phyloP scores from a whole-genome alignment of 2,888 invertebrate genomes.

The Lochmaea capreae region DNA sequence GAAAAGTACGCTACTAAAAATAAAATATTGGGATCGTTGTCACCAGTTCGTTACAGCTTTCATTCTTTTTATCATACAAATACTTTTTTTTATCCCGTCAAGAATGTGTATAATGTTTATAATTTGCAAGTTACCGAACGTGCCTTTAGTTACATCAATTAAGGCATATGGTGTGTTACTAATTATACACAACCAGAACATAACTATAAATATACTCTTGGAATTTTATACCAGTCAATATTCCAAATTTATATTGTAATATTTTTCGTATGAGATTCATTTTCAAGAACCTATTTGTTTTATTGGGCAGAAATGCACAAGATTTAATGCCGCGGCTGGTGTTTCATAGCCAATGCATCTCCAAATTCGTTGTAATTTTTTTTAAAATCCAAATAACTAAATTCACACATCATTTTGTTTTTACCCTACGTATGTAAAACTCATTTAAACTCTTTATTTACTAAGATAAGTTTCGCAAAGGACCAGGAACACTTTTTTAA shows the following conservation, averaged over 20 bases:
- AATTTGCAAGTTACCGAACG: slow-evolving; percentile 31
- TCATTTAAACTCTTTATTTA: too few species aligned
- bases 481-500: too few species aligned
- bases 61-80: neutral
- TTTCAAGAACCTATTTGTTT: too few species aligned
- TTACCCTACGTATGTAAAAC: too few species aligned
- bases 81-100: slow-evolving; percentile 14
- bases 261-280: neutral
- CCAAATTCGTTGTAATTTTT: too few species aligned
- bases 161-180: slow-evolving; percentile 31
- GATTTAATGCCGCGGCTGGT: too few species aligned
- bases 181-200: slow-evolving; percentile 25
- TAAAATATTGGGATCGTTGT: slow-evolving; percentile 3
- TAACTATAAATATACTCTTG: slow-evolving; percentile 26
- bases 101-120: slow-evolving; percentile 28
- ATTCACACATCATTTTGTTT: too few species aligned
- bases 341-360: too few species aligned
- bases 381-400: too few species aligned
- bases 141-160: slow-evolving; percentile 35
- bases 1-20: neutral
- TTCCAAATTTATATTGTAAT: neutral
- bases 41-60: neutral
- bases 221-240: slow-evolving; percentile 14
- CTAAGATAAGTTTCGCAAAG: too few species aligned
- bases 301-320: too few species aligned